phyloP scores from a whole-genome alignment of 2,888 invertebrate genomes.

The Pteria penguin region DNA sequence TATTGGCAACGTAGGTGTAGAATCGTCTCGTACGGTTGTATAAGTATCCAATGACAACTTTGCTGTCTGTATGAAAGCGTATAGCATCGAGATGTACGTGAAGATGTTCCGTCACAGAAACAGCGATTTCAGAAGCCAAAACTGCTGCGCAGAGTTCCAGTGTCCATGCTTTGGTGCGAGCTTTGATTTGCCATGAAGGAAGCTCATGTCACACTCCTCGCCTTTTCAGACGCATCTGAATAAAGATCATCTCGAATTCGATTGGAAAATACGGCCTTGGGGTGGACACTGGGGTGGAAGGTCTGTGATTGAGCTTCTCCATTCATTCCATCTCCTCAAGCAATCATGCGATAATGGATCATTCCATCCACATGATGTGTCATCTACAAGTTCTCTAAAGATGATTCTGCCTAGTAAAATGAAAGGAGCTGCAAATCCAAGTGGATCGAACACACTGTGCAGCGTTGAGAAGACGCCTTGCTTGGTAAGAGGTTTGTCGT shows the following conservation, averaged over 20 bases:
- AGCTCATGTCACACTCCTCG: conserved; percentile 24
- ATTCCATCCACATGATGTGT: no score
- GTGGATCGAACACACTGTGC: conserved; percentile 41
- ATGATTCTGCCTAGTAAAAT: no score
- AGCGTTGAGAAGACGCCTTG: conserved; percentile 22
- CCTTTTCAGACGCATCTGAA: conserved; percentile 56
- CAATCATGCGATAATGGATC: no score
- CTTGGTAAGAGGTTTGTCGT: conserved; percentile 17
- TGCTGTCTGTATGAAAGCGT: conserved; percentile 47
- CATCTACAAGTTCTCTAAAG: no score
- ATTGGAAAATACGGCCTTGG: conserved; percentile 34
- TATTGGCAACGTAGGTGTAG: conserved; percentile 47
- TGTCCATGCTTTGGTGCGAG: conserved; percentile 47
- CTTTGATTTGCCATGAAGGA: conserved; percentile 55
- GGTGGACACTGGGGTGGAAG: conserved; percentile 28
- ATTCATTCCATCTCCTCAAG: conserved; percentile 41
- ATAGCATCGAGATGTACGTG: conserved; percentile 16
- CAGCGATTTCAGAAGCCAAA: conserved; percentile 41
- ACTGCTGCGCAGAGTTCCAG: conserved; percentile 57
- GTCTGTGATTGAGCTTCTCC: conserved; percentile 38
- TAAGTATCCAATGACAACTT: conserved; percentile 47
- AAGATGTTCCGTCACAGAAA: conserved; percentile 22
- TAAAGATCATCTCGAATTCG: conserved; percentile 32
- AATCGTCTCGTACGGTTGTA: conserved; percentile 48
- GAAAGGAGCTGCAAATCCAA: conserved; percentile 44